Base-by-base conservation (phyloP, 2,888 invertebrate genomes). In the Tiliacea aurago region DNA sequence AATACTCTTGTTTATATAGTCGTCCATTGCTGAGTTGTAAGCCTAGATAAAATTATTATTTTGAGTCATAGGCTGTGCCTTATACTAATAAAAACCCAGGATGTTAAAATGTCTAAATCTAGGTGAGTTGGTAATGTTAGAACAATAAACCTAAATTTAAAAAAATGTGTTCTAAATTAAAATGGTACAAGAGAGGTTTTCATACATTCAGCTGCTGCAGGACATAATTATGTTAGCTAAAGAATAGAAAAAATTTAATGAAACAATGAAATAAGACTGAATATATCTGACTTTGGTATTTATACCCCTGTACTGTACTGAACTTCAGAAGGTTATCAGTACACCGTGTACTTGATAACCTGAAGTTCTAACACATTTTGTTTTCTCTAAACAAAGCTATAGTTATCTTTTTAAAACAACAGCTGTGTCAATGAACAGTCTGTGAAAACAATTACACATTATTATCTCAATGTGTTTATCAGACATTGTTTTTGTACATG, bases 1-100 rank as follows among this genome's bases (percentile, higher is more conserved):
- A 15, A 99, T 91, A 89, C 98, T 98, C 88, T 97, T 98, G 88
- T 97, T 97, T 58, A 97, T 97, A 82, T 97, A 97, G 64, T 97
- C 97, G 76, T 98, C 98, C 66, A 90, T 86, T 11, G 93, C 96
- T 0, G 93, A 93, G 76, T 96, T 96, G 81, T 90, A 93, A 0
- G 87, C 89, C 96, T 96, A 79, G 33, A 79, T 76, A 56, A 59
- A 63, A 33, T 62, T 33, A 28, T 18, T 6, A 11, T 15, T 58
- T 56, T 20, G 20, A 33, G 13, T 41, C 18, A 0, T 28, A 10
- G 11, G 18, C 1, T 56, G 67, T 51, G 4, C 10, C 7, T 4
- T 33, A 20, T 20, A 23, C 4, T 23, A 45, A 45, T 41, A 23
- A 37, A 28, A 37, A 37, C 37, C 37, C 4, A 37, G 37, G 23